phyloP scores from a whole-genome alignment of 2,113 vertebrate species.

The Eonycteris spelaea region DNA sequence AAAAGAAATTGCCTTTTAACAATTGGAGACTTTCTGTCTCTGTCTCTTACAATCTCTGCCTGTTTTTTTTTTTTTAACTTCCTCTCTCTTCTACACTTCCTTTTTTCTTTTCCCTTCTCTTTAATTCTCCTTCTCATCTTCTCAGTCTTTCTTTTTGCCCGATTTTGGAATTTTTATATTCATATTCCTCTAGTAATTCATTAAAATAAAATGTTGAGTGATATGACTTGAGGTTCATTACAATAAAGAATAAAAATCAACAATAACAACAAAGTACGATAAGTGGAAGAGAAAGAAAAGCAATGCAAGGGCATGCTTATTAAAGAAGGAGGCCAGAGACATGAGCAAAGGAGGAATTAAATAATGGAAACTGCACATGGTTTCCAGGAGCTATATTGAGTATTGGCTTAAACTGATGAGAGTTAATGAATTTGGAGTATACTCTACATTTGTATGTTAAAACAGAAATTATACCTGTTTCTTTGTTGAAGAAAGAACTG shows the following conservation, averaged over 20 bases:
- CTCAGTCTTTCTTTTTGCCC: not conserved
- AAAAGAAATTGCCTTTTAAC: not conserved
- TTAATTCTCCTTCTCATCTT: not conserved
- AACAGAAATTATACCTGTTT: not conserved
- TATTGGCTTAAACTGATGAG: not conserved
- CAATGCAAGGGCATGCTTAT: accelerated
- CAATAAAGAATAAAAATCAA: not conserved
- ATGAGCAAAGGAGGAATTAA: not conserved
- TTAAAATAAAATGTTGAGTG: not conserved
- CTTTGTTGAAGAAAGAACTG: not conserved
- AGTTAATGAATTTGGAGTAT: not conserved
- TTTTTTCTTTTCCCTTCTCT: not conserved
- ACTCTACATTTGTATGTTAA: not conserved
- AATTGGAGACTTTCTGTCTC: not conserved
- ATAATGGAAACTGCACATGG: not conserved
- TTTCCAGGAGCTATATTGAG: not conserved
- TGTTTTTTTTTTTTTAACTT: not conserved
- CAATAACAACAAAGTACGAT: not conserved
- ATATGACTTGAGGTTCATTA: not conserved
- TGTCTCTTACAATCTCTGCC: not conserved
- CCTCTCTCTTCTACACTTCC: not conserved
- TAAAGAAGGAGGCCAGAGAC: too few species aligned
- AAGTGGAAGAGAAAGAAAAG: not conserved
- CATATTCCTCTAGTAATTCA: not conserved
- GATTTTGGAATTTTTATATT: not conserved